Percentiles rank a stretch among this genome's conserved stretches.
phyloP scores from a whole-genome alignment of 1,140 invertebrate species.

The Lasioglossum baleicum region DNA sequence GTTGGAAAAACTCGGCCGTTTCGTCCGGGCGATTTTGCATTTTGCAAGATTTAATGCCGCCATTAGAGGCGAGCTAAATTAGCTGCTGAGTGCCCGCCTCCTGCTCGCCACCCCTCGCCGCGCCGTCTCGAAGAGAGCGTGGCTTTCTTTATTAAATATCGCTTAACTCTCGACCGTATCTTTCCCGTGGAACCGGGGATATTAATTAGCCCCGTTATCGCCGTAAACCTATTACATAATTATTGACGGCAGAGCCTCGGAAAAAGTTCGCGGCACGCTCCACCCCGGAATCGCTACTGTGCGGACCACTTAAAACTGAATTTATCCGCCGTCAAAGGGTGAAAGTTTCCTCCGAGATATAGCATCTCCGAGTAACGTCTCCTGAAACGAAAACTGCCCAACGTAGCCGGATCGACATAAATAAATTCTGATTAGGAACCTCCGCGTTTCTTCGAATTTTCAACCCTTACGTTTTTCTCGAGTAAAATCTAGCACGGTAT shows the following conservation, averaged over 20 bases:
- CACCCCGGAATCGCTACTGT: not conserved
- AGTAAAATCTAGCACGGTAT: too few relatives aligned
- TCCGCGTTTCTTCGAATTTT: too few relatives aligned
- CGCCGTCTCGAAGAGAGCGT: not conserved
- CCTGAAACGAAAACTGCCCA: not conserved
- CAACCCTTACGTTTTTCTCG: too few relatives aligned
- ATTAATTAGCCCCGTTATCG: slow-evolving; percentile 22
- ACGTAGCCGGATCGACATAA: too few relatives aligned
- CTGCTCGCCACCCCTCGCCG: too few relatives aligned
- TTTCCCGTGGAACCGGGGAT: not conserved
- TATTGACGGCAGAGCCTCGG: slow-evolving; percentile 2
- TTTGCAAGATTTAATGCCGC: slow-evolving; percentile 10
- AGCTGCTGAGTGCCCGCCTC: not conserved
- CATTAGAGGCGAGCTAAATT: slow-evolving; percentile 16
- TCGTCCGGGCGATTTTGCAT: not conserved
- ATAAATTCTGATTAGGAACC: too few relatives aligned
- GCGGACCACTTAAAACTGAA: not conserved
- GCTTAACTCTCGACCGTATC: not conserved
- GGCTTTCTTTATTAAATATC: slow-evolving; percentile 3
- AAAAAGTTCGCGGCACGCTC: slow-evolving; percentile 3
- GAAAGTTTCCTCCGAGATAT: not conserved
- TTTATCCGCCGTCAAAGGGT: not conserved
- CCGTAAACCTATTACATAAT: slow-evolving; percentile 1
- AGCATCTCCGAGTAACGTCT: not conserved
- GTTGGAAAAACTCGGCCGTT: slow-evolving; percentile 1